These are phyloP conservation scores for Eubucco bourcierii DNA, from an alignment of 2,113 vertebrate species.

Conservation along the genomic window DNA sequence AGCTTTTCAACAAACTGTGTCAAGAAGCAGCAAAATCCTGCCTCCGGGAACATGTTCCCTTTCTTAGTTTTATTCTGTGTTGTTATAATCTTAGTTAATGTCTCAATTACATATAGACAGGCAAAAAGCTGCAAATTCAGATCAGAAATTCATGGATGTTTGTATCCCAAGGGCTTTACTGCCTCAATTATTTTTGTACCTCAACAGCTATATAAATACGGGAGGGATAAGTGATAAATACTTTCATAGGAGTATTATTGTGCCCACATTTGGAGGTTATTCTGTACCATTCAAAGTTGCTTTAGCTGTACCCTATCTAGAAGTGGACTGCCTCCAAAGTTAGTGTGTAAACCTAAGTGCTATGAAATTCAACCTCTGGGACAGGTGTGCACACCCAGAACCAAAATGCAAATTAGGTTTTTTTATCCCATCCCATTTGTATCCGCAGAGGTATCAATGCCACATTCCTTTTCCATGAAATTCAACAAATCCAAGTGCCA, in stretches of 20 bases:
- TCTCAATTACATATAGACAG: neutral
- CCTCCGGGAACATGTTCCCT: conserved; percentile 50
- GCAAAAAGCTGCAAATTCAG: conserved; percentile 9
- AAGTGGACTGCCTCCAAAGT: neutral
- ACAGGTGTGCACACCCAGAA: neutral
- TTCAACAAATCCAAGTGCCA: too few relatives aligned
- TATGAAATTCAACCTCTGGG: neutral
- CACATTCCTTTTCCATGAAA: neutral
- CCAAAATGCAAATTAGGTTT: neutral
- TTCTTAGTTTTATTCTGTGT: conserved; percentile 52
- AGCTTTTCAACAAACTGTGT: conserved; percentile 69
- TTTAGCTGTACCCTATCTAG: neutral
- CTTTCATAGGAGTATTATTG: neutral
- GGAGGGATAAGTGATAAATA: neutral
- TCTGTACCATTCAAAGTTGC: neutral
- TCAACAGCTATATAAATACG: neutral
- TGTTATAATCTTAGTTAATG: neutral
- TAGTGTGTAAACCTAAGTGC: neutral
- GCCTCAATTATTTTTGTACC: neutral
- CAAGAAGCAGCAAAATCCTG: conserved; percentile 73
- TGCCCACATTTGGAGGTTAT: neutral
- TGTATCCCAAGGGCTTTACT: neutral
- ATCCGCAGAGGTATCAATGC: neutral
- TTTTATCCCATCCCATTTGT: neutral
- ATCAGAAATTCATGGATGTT: neutral